Evolutionary conservation across 2,888 invertebrate species (phyloP), one percentile per base, ranked within the genome.

Genomic region (Gerris lacustris): DNA sequence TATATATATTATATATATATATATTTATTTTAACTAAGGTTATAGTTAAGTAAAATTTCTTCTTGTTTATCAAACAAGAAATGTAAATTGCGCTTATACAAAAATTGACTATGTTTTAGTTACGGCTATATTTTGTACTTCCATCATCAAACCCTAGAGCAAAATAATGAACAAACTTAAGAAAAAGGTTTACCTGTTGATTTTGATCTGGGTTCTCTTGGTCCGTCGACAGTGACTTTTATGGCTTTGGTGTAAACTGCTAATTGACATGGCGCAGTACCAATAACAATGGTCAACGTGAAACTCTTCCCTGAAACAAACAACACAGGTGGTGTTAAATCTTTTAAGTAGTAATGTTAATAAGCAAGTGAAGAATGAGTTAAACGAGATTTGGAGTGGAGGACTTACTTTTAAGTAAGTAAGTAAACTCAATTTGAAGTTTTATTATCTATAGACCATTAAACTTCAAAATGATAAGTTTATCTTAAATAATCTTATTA

Each of bases 141-240:
- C 31, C 31, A 31, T 31, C 31, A 4, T 31, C 55, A 55, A 9
- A 55, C 55, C 5, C 55, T 9, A 2, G 55, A 55, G 2, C 1
- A 55, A 55, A 55, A 11, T 11, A 11, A 11, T 55, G 15, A 55
- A 55, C 9, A 55, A 55, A 55, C 15, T 55, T 15, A 55, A 55
- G 15, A 15, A 55, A 31, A 64, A 63, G 74, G 89, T 94, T 92
- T 86, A 96, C 96, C 93, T 84, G 93, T 91, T 67, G 76, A 74
- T 82, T 96, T 96, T 76, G 94, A 94, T 82, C 97, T 85, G 17
- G 98, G 97, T 83, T 98, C 97, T 78, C 99, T 84, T 0, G 99
- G 99, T 77, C 99, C 99, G 79, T 99, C 99, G 47, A 99, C 99
- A 43, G 99, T 99, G 71, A 99, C 97, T 86, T 99, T 99, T 81